phyloP scores from a whole-genome alignment of 2,797 vertebrate genomes.

The Labroides dimidiatus region DNA sequence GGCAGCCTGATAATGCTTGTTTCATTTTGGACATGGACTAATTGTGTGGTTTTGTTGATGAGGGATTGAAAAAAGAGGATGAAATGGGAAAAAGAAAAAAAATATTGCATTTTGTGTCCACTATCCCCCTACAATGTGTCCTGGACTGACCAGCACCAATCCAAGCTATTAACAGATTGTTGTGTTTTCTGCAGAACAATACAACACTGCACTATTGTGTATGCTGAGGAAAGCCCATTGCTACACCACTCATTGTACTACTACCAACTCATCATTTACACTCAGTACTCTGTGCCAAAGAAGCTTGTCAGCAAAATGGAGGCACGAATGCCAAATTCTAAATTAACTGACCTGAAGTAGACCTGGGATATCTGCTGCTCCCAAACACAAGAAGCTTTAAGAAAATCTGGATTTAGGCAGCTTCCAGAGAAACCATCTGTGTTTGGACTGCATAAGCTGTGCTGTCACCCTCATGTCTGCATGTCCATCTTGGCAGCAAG shows the following conservation, averaged over 20 bases:
- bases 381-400: conserved; percentile 68
- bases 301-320: conserved; percentile 62
- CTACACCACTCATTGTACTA: conserved; percentile 52
- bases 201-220: conserved; percentile 39
- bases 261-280: conserved; percentile 54
- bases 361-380: conserved; percentile 60
- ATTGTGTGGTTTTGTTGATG: conserved; percentile 9
- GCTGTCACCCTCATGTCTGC: conserved; percentile 62
- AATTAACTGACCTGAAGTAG: conserved; percentile 73
- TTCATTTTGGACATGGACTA: not conserved
- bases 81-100: not conserved
- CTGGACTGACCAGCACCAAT: conserved; percentile 18
- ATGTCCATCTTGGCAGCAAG: conserved; percentile 49
- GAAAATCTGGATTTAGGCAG: conserved; percentile 59
- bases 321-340: conserved; percentile 61
- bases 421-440: conserved; percentile 78
- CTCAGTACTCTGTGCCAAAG: conserved; percentile 53
- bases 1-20: conserved; percentile 8
- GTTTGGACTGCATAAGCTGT: conserved; percentile 68
- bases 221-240: conserved; percentile 29
- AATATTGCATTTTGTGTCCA: not conserved
- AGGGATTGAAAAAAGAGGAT: conserved; percentile 1
- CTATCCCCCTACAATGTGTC: conserved; percentile 10
- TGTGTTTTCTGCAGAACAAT: conserved; percentile 46
- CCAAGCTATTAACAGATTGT: conserved; percentile 25